A percentile compares a stretch with the other conserved stretches of the same genome.
These are phyloP conservation scores for Dusona sp. DNA, from an alignment of 2,888 invertebrate genomes.

Conservation along the genomic window DNA sequence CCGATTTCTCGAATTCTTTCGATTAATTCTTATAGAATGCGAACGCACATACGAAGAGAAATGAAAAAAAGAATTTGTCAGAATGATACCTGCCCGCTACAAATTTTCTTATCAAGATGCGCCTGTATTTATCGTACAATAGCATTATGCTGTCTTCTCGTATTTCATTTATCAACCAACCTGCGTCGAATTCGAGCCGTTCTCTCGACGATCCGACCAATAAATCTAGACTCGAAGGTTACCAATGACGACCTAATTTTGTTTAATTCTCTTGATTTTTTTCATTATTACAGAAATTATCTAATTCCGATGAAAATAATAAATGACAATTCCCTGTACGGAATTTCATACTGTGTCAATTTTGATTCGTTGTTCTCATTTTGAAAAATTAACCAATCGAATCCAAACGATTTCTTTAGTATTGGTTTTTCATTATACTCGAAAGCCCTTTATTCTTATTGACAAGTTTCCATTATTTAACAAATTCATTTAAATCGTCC, in stretches of 20 bases:
- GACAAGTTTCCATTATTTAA: background rate
- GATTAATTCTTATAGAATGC: background rate
- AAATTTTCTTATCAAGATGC: slow-evolving; percentile 27
- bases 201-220: slow-evolving; percentile 42
- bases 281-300: background rate
- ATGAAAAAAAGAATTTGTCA: background rate
- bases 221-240: slow-evolving; percentile 28
- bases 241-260: slow-evolving; percentile 25
- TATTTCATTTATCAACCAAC: slow-evolving; percentile 81
- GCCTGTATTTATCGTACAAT: slow-evolving; percentile 73
- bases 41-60: background rate
- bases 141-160: slow-evolving; percentile 79
- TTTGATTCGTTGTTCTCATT: background rate
- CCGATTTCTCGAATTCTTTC: background rate
- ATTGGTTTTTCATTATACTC: background rate
- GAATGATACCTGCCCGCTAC: background rate
- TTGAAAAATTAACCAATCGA: background rate
- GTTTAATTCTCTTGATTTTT: background rate
- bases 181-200: slow-evolving; percentile 77
- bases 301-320: background rate
- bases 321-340: background rate
- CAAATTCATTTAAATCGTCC: background rate
- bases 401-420: background rate
- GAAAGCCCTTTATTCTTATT: background rate
- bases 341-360: background rate